These are phyloP conservation scores for Hyles lineata DNA, from an alignment of 2,888 invertebrate genomes.

Conservation along the genomic window DNA sequence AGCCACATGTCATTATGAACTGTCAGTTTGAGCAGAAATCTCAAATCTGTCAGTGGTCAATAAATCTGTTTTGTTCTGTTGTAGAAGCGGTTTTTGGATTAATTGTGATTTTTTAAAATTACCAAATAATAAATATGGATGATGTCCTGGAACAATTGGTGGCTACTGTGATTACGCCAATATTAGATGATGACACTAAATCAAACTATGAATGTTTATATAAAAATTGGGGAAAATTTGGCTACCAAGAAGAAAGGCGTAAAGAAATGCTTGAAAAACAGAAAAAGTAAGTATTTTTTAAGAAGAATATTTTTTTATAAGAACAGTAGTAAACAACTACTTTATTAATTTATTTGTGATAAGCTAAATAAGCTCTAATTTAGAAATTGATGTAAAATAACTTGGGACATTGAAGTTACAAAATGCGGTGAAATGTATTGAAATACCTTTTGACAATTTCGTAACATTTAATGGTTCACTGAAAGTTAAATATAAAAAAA, in stretches of 20 bases:
- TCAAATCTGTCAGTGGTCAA: not conserved
- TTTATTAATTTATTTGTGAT: no score
- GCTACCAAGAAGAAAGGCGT: constrained; percentile 82
- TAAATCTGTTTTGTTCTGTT: not conserved
- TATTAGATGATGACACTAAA: constrained; percentile 43
- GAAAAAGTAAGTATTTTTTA: constrained; percentile 76
- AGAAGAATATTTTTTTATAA: not conserved
- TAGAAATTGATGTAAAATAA: no score
- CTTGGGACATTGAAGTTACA: no score
- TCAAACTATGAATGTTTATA: constrained; percentile 61
- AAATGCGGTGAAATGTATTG: no score
- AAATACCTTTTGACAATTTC: no score
- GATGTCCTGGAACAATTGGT: constrained; percentile 63
- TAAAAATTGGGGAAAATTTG: constrained; percentile 71
- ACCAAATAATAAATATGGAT: constrained; percentile 59
- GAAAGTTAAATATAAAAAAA: no score
- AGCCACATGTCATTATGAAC: no score
- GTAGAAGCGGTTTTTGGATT: not conserved
- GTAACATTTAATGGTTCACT: no score
- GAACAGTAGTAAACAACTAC: not conserved
- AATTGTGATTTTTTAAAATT: not conserved
- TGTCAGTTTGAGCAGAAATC: not conserved
- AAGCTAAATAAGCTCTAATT: no score
- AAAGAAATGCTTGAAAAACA: constrained; percentile 81
- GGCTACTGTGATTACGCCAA: constrained; percentile 47